Evolutionary conservation across 2,888 invertebrate species (phyloP), one percentile per base, ranked within the genome.

Genomic region (Leptarthrus brevirostris): DNA sequence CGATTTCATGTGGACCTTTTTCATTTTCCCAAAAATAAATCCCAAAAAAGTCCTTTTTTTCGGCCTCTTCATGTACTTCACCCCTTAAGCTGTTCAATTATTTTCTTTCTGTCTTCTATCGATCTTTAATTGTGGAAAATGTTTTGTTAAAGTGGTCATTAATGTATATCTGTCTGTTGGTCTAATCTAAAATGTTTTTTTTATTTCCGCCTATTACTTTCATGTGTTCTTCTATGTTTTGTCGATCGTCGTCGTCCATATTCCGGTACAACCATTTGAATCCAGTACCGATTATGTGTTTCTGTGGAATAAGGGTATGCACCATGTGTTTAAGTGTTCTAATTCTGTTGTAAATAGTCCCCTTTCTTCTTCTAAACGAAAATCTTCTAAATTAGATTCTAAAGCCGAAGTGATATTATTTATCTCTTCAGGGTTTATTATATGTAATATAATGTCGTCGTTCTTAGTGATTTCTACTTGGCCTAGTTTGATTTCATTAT

Each of bases 81-180:
- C n/a, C n/a, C n/a, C n/a, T 71, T 44, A 14, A 71, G 18, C 20
- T 54, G 30, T 71, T 54, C 54, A 12, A 20, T n/a, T 36, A 71
- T 20, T 54, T 71, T 71, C n/a, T 22, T 10, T 22, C 71, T 53
- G 36, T 71, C 71, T 12, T 56, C n/a, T 30, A 74, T 74, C 18
- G 20, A 34, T 71, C 56, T 52, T 49, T 71, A 22, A 74, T n/a
- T 36, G 24, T 56, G 8, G 4, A 22, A 72, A 74, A 71, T 0
- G 74, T 71, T 36, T 54, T 52, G 30, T 72, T 72, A 66, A 72
- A 66, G n/a, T 72, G 34, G 16, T 61, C 61, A 30, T 72, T 74
- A 2, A 74, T 66, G 18, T 64, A 6, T 36, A 74, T 47, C 12
- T 74, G 61, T 34, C 47, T 66, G 22, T 72, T 74, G 12, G 36